Evolutionary conservation across 2,113 vertebrate genomes (phyloP).

Genomic region (Furnarius figulus): DNA sequence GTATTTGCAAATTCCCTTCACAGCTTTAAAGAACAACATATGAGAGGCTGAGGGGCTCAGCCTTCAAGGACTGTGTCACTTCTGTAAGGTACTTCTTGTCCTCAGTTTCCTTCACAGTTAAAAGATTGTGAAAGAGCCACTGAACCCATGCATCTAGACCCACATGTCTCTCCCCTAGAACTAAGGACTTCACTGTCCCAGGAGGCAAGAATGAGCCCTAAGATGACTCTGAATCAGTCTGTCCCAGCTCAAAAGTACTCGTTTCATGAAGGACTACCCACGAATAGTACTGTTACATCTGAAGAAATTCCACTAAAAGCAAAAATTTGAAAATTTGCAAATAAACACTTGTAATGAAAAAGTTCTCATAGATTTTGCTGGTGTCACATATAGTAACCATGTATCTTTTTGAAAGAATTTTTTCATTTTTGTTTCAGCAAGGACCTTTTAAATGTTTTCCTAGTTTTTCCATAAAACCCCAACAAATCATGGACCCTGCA

Average conservation of each 20-base stretch:
- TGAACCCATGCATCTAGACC: neutral
- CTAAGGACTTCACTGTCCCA: neutral
- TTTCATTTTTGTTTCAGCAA: neutral
- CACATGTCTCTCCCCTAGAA: neutral
- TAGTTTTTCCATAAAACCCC: neutral
- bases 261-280: neutral
- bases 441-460: neutral
- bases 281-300: neutral
- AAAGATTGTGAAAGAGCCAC: neutral
- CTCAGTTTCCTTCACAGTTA: neutral
- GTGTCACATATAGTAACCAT: neutral
- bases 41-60: neutral
- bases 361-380: neutral
- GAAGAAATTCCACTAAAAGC: neutral
- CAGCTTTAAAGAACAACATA: neutral
- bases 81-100: neutral
- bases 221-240: neutral
- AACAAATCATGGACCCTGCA: neutral
- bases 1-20: neutral
- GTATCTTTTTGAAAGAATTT: neutral
- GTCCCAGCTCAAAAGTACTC: neutral
- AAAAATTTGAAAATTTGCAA: neutral
- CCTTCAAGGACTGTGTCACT: neutral
- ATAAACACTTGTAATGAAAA: neutral
- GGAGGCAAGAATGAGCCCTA: neutral